Evolutionary conservation across 2,888 invertebrate genomes (phyloP).

Genomic region (Podotricha telesiphe): DNA sequence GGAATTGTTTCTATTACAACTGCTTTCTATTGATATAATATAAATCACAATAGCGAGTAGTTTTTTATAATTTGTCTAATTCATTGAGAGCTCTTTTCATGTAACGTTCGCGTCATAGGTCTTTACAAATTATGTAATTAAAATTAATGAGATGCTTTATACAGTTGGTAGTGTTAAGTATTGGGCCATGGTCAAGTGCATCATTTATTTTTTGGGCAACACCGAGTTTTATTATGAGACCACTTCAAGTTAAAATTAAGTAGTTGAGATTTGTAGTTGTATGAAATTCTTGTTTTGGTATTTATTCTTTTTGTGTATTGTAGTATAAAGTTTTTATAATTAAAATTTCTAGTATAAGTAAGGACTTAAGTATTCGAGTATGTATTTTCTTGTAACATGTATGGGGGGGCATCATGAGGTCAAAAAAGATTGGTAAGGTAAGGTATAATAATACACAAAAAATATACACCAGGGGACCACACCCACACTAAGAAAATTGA

Average conservation of each 20-base stretch:
- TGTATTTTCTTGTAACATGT: no score
- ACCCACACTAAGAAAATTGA: no score
- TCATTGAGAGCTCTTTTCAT: background rate
- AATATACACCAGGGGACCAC: no score
- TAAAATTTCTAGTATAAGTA: no score
- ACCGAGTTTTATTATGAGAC: constrained; percentile 8
- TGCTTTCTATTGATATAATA: no score
- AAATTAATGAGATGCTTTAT: constrained; percentile 10
- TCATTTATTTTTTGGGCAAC: constrained; percentile 9
- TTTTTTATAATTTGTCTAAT: background rate
- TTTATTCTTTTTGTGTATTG: no score
- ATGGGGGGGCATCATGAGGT: no score
- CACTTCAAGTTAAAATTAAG: constrained; percentile 8
- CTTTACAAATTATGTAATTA: constrained; percentile 9
- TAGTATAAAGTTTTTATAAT: background rate
- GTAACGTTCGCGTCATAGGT: background rate
- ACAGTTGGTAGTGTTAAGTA: background rate
- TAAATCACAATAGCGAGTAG: no score
- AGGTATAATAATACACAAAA: no score
- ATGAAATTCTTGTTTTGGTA: background rate
- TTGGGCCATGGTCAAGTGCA: constrained; percentile 9
- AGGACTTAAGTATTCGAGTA: no score
- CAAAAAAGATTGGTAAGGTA: no score
- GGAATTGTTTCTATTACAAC: no score
- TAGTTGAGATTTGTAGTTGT: constrained; percentile 1